phyloP scores from a whole-genome alignment of 2,113 vertebrate species.

The Rhabdornis inornatus region DNA sequence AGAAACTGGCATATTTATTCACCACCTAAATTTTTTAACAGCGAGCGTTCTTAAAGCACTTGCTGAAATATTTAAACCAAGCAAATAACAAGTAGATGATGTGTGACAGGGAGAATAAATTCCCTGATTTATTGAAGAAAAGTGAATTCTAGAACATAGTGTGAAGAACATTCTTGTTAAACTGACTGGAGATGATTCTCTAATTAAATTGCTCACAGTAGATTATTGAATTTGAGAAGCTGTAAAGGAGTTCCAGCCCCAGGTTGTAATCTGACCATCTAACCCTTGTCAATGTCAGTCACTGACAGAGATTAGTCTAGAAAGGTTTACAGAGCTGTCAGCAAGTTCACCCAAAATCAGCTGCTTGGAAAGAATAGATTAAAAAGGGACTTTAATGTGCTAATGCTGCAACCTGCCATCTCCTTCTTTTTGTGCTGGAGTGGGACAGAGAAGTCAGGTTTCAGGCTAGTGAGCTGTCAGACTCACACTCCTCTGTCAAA shows the following conservation, averaged over 20 bases:
- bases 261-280: background rate
- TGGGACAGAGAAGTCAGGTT: background rate
- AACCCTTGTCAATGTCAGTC: background rate
- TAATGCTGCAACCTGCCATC: background rate
- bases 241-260: background rate
- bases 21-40: constrained; percentile 42
- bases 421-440: background rate
- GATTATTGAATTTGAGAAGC: background rate
- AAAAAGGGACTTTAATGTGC: background rate
- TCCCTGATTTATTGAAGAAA: constrained; percentile 7
- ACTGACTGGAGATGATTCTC: background rate
- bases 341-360: background rate
- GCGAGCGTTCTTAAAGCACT: constrained; percentile 2
- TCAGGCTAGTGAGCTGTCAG: background rate
- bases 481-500: background rate
- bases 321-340: constrained; percentile 10
- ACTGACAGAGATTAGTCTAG: background rate
- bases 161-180: background rate
- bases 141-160: background rate
- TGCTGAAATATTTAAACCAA: constrained; percentile 41
- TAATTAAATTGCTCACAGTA: background rate
- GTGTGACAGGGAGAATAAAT: background rate
- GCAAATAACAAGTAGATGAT: constrained; percentile 17
- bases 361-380: background rate
- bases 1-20: constrained; percentile 27